Evolutionary conservation across 1,140 invertebrate genomes (phyloP).

Genomic region (Leptonema lineaticorne): DNA sequence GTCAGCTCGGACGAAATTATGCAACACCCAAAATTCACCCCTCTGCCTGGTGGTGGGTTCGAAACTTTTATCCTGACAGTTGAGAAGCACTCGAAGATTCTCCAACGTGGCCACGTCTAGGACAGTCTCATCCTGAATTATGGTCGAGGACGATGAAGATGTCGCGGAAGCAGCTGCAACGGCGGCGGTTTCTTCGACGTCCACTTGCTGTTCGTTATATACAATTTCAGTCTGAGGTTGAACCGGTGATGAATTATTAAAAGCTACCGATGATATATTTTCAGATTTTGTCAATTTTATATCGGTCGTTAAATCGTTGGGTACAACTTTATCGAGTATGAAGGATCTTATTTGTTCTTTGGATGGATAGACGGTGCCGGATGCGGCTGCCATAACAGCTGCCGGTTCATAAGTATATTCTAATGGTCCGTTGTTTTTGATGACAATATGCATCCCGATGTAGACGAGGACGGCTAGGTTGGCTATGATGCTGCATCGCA

Average conservation of each 20-base stretch:
- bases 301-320: background rate
- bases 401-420: slow-evolving; percentile 33
- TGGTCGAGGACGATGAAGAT: slow-evolving; percentile 9
- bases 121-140: slow-evolving; percentile 47
- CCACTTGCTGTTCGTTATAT: slow-evolving; percentile 32
- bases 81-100: slow-evolving; percentile 50
- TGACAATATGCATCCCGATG: slow-evolving; percentile 59
- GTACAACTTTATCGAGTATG: slow-evolving; percentile 42
- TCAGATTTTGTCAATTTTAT: too few relatives aligned
- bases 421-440: slow-evolving; percentile 35
- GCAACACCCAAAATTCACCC: slow-evolving; percentile 87
- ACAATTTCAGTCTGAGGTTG: slow-evolving; percentile 34
- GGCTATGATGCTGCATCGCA: slow-evolving; percentile 71
- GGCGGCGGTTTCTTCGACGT: slow-evolving; percentile 38
- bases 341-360: slow-evolving; percentile 44
- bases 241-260: slow-evolving; percentile 45
- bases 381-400: slow-evolving; percentile 37
- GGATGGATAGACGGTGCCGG: slow-evolving; percentile 44
- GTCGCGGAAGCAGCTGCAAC: too few relatives aligned
- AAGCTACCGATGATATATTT: background rate
- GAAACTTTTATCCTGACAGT: slow-evolving; percentile 67
- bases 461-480: slow-evolving; percentile 72
- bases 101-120: slow-evolving; percentile 47
- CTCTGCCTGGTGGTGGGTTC: slow-evolving; percentile 69
- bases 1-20: slow-evolving; percentile 77